Base-by-base conservation (phyloP, 2,888 invertebrate genomes). In the Tubiluchus corallicola region DNA sequence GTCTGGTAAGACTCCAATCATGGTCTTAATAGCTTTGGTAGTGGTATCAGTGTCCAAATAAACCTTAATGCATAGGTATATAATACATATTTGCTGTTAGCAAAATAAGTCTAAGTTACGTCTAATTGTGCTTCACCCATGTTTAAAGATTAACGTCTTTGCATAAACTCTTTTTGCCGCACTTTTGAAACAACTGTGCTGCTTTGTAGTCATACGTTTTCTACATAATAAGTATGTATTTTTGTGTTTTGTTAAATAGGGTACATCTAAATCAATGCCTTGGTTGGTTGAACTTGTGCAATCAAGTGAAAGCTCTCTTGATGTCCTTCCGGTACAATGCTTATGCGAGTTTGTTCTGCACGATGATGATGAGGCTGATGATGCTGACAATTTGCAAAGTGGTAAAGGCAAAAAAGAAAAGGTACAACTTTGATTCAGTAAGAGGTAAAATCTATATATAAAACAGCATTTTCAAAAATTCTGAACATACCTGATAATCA, bases 231-330 rank as follows among this genome's bases (percentile, higher is more conserved):
- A n/a, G n/a, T n/a, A n/a, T n/a, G n/a, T n/a, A n/a, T n/a, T n/a
- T 44, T 20, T 48, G 17, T n/a, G 16, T 43, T 17, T 4, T 13
- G 16, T 21, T n/a, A 17, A 9, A 21, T 50, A 64, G 62, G 66
- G 66, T 13, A 79, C 87, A 4, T 77, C 83, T 0, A 82, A 87
- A 52, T 85, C 90, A 37, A 88, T 92, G 87, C 90, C 92, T 2
- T 94, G 94, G 94, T 68, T 94, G 49, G 87, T 88, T 4, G 87
- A 90, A 62, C 70, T 94, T 48, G 83, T 94, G 13, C 80, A 88
- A 54, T 84, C 82, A 54, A 84, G 83, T 51, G 88, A 88, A 58
- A 81, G 83, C 1, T 81, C 83, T 16, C 70, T 82, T 50, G 80
- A 82, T 57, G 82, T 88, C 53, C 68, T 96, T 17, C 94, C 94